Evolutionary conservation across 2,797 vertebrate species (phyloP), one percentile per base, ranked within the genome.

Genomic region (Phalloptychus januarius): DNA sequence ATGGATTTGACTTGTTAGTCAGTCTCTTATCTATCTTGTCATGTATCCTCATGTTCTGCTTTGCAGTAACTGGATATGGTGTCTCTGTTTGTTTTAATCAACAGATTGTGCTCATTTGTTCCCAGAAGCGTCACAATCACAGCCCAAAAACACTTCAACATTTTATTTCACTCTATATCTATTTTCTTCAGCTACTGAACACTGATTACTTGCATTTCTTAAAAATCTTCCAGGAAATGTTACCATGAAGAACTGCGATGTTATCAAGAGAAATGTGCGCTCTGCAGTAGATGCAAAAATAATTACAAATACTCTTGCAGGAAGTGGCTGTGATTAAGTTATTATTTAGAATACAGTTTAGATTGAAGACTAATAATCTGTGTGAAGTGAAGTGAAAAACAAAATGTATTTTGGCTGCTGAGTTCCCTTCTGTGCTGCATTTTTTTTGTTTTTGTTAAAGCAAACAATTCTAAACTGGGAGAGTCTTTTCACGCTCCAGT

Each of bases 101-200:
- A 74, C 23, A 52, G 23, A 70, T 79, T 72, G 28, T 74, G 73
- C 78, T 80, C 58, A 44, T 72, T 79, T 45, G 72, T 33, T 74
- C 50, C 50, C 31, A 54, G 46, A 77, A 71, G 48, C 46, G 54
- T 45, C 46, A 36, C 23, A 31, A 46, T 40, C 31, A 58, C 8
- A n/a, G 76, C 82, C 13, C 71, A 79, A 80, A 75, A 46, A 72
- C 50, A 86, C 40, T 74, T 72, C 48, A 78, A 79, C 75, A 46
- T 83, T 85, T 87, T 3, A 80, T 83, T 86, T 85, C 74, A 80
- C 78, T 79, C n/a, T 20, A 16, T 67, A 67, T 82, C 74, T 79
- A 63, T 86, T 89, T 80, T 86, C 72, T 88, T 75, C 6, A 31
- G 38, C 81, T 81, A 74, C 77, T 84, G 83, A 89, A 83, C 79